Evolutionary conservation across 2,113 vertebrate genomes (phyloP), one percentile per base, ranked within the genome.

Genomic region (Plotosus lineatus): DNA sequence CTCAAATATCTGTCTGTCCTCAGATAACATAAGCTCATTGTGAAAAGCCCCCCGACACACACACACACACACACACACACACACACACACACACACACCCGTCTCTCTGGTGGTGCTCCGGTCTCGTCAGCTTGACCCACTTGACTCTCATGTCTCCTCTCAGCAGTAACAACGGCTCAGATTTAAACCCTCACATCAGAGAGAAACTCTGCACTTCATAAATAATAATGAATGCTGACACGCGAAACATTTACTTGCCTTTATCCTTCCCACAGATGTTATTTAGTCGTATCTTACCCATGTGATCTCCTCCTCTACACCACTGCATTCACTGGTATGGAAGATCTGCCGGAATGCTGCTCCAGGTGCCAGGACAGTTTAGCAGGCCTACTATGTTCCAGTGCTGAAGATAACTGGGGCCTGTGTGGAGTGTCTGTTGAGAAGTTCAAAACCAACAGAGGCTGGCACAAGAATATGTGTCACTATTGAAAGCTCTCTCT

Each of bases 21-120:
- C 33, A 75, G 33, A 56, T 73, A 85, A 75, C 68, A 82, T 40
- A 68, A 75, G 75, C 76, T 78, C 76, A 82, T 60, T 60, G 60
- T 82, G 44, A 61, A 78, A 42, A 56, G 38, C 17, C n/a, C 53
- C 58, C 55, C 56, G 33, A 14, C 50, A 3, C 28, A 61, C 74
- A 80, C 38, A 65, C 12, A 26, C 63, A 51, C 38, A 61, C 36
- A 51, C 21, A 72, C 63, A 51, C 15, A 21, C 50, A 11, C 23
- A 33, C 60, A 44, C 33, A 10, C 5, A n/a, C 1, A 9, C 58
- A 28, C 33, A 65, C 56, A 50, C 60, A 50, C 46, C 23, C 38
- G n/a, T 66, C 12, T 56, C 36, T 36, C n/a, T 61, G 55, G 55
- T 44, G 79, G 73, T 77, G 63, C 61, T 66, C 50, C 56, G n/a